A percentile compares a stretch with the other conserved stretches of the same genome.
Conservation (phyloP, 2,113 vertebrate species). For the Riparia riparia region DNA sequence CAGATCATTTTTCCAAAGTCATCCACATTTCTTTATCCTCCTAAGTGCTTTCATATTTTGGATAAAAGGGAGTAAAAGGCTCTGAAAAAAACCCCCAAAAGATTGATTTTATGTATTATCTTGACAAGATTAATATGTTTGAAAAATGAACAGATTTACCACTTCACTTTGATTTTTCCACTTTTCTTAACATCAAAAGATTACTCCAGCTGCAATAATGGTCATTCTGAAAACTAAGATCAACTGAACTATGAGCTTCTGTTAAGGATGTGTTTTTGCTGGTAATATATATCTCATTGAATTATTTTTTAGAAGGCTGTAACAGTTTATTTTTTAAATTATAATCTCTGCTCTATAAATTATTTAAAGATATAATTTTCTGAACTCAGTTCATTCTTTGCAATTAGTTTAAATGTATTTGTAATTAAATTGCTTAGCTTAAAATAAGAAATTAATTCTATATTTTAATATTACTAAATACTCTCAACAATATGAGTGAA, state of each 20-base stretch:
- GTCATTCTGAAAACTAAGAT: conserved; percentile 75
- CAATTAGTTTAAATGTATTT: conserved; percentile 58
- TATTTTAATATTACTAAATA: conserved; percentile 61
- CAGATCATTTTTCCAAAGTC: conserved; percentile 67
- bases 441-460: conserved; percentile 59
- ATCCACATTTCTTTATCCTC: conserved; percentile 70
- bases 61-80: conserved; percentile 76
- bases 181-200: conserved; percentile 83
- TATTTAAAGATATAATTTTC: conserved; percentile 62
- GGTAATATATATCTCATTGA: conserved; percentile 52
- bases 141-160: conserved; percentile 83
- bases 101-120: conserved; percentile 83
- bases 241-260: conserved; percentile 49
- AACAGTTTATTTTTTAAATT: conserved; percentile 58
- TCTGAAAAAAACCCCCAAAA: conserved; percentile 77
- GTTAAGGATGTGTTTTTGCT: conserved; percentile 21
- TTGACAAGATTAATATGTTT: conserved; percentile 86
- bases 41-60: conserved; percentile 82
- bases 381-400: conserved; percentile 53
- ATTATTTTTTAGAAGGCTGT: conserved; percentile 27
- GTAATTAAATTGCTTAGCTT: conserved; percentile 54
- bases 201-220: conserved; percentile 72
- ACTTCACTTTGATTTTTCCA: conserved; percentile 83
- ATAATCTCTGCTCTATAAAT: conserved; percentile 48
- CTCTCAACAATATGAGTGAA: conserved; percentile 33